Conservation (phyloP, 2,888 invertebrate species). For the Standfussiana lucernea region DNA sequence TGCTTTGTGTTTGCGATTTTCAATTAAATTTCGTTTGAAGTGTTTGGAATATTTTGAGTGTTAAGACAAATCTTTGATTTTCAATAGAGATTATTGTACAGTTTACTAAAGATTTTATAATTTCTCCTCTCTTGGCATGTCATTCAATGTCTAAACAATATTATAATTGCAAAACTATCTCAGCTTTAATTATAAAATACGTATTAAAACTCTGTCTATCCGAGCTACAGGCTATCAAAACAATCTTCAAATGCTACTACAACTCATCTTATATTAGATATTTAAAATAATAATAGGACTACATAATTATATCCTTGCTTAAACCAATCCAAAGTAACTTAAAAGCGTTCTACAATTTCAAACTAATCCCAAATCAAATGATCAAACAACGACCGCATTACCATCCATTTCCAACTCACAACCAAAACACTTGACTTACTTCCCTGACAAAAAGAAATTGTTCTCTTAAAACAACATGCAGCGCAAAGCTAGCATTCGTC, state of each 20-base stretch:
- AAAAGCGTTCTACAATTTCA: too few species aligned
- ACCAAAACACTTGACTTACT: slow-evolving; percentile 47
- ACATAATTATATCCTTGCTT: not conserved
- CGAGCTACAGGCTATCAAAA: not conserved
- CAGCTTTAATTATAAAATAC: not conserved
- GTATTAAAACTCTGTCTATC: not conserved
- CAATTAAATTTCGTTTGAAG: slow-evolving; percentile 17
- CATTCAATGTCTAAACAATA: slow-evolving; percentile 2
- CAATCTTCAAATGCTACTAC: not conserved
- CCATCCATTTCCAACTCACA: slow-evolving; percentile 14
- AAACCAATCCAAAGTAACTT: too few species aligned
- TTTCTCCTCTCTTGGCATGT: not conserved
- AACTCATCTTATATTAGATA: not conserved
- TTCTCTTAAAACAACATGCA: slow-evolving; percentile 52
- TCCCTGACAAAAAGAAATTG: slow-evolving; percentile 51
- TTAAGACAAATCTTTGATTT: not conserved
- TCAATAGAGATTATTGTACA: not conserved
- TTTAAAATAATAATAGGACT: not conserved
- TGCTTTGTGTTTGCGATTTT: slow-evolving; percentile 34
- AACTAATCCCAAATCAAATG: not conserved
- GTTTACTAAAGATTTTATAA: not conserved
- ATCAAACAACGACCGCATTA: slow-evolving; percentile 18
- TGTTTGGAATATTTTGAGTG: slow-evolving; percentile 8
- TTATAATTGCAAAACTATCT: not conserved
- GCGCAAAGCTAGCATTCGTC: slow-evolving; percentile 66